Evolutionary conservation across 2,113 vertebrate genomes (phyloP).

Genomic region (Falco punctatus): DNA sequence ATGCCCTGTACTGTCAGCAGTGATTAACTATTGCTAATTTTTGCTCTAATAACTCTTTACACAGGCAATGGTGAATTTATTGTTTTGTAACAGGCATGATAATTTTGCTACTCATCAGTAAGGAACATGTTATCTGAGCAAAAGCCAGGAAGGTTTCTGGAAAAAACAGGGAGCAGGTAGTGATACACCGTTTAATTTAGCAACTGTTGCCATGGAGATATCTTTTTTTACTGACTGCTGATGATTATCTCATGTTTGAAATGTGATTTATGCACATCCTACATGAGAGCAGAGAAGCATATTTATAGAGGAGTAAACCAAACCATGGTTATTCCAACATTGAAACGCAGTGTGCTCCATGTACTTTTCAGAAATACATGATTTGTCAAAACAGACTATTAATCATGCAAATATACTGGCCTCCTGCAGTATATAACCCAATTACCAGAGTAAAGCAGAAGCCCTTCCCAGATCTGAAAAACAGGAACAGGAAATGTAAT

Average conservation of each 20-base stretch:
- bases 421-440: not conserved
- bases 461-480: not conserved
- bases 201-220: constrained; percentile 49
- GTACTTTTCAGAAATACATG: not conserved
- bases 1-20: not conserved
- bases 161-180: not conserved
- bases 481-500: not conserved
- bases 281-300: not conserved
- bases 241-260: constrained; percentile 8
- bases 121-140: not conserved
- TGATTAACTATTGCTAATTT: not conserved
- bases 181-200: constrained; percentile 5
- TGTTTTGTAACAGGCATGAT: not conserved
- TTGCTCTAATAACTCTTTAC: not conserved
- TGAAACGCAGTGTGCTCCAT: not conserved
- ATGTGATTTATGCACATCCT: constrained; percentile 29
- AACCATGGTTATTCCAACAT: not conserved
- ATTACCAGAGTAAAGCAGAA: constrained; percentile 16
- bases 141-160: not conserved
- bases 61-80: not conserved
- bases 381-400: not conserved
- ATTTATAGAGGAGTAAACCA: not conserved
- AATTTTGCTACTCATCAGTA: not conserved
- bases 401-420: not conserved
- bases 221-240: constrained; percentile 23